Percentiles rank a stretch among this genome's conserved stretches.
These are phyloP conservation scores for Panagrolaimus sp. DNA, from an alignment of 1,140 invertebrate genomes.

Conservation along the genomic window DNA sequence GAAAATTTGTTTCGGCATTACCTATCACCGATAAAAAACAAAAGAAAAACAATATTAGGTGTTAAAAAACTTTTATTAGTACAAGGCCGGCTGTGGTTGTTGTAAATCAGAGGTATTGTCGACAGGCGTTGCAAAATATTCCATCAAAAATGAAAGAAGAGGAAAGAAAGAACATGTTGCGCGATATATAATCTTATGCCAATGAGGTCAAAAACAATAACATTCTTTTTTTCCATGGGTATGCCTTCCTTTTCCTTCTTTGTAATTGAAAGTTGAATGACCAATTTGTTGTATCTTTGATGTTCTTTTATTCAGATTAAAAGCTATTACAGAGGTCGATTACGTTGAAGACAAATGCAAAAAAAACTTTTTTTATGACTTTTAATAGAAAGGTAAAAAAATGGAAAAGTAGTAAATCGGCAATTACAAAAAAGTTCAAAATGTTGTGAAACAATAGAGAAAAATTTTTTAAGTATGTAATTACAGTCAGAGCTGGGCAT, in stretches of 20 bases:
- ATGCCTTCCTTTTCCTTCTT: neutral
- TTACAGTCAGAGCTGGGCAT: too few species aligned
- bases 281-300: constrained; percentile 13
- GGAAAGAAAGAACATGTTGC: neutral
- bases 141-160: neutral
- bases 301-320: neutral
- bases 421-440: too few species aligned
- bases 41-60: constrained; percentile 7
- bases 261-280: constrained; percentile 3
- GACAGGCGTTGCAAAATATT: constrained; percentile 10
- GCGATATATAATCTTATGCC: constrained; percentile 6
- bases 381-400: too few species aligned
- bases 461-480: too few species aligned
- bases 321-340: constrained; percentile 1
- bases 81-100: neutral
- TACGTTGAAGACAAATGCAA: neutral
- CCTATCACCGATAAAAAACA: neutral
- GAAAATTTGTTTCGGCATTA: neutral
- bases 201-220: constrained; percentile 1
- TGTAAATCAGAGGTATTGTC: constrained; percentile 12
- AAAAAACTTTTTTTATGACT: too few species aligned
- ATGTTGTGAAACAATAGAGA: too few species aligned
- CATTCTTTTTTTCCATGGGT: neutral
- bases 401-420: too few species aligned
- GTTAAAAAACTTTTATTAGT: constrained; percentile 10